Evolutionary conservation across 2,888 invertebrate genomes (phyloP).

Genomic region (Hetaerina titia): DNA sequence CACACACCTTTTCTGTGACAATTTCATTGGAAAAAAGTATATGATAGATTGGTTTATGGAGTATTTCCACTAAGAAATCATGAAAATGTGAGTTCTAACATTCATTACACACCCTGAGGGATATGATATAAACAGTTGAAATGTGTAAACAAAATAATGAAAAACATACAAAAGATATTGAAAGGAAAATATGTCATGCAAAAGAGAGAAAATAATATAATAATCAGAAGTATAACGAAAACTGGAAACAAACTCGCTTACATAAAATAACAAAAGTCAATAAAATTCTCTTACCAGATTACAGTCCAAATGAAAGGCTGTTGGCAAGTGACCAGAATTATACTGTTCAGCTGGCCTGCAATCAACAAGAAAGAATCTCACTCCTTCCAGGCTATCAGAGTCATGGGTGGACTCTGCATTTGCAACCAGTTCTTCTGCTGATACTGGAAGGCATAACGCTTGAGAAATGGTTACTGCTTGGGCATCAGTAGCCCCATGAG

Average conservation of each 20-base stretch:
- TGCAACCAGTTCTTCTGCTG: conserved; percentile 94
- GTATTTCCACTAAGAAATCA: too few relatives aligned
- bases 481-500: conserved; percentile 75
- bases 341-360: conserved; percentile 98
- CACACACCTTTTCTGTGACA: too few relatives aligned
- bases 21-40: too few relatives aligned
- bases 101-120: neutral
- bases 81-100: too few relatives aligned
- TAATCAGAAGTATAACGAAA: too few relatives aligned
- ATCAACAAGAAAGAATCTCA: conserved; percentile 97
- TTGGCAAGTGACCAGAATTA: conserved; percentile 97
- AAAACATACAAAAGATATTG: neutral
- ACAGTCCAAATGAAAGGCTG: conserved; percentile 98
- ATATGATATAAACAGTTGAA: neutral
- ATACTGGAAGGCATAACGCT: conserved; percentile 97
- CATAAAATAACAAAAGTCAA: neutral
- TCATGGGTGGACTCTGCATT: conserved; percentile 84
- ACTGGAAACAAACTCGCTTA: neutral
- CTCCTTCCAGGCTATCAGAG: conserved; percentile 81
- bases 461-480: conserved; percentile 84
- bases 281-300: conserved; percentile 83
- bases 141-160: neutral
- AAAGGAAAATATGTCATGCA: neutral
- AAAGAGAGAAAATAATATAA: too few relatives aligned
- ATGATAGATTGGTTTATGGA: too few relatives aligned